Base-by-base conservation (phyloP, 2,113 vertebrate species). In the Eretmochelys imbricata region DNA sequence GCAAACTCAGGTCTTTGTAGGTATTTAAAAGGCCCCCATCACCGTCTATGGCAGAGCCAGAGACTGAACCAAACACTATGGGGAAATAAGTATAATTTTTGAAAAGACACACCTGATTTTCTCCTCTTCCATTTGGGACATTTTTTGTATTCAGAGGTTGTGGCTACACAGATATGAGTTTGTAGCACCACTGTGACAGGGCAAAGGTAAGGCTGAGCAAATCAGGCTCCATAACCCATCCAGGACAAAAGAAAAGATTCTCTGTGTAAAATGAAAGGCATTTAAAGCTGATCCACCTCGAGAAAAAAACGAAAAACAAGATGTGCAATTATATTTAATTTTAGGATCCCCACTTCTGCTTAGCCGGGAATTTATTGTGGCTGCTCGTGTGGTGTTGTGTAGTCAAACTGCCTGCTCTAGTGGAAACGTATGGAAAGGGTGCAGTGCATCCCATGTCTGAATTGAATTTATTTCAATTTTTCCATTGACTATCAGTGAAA, bases 171-270 rank as follows among this genome's bases (percentile, higher is more conserved):
- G 11, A 11, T 38, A 0, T 0, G 80, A 50, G 35, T 8, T 54
- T 51, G 29, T 29, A 1, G 2, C 83, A 65, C 2, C 83, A 48
- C 10, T n/a, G 88, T 8, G 59, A 78, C 4, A 2, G 9, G 10
- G 19, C 6, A 5, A 75, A 42, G 11, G 10, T 25, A 20, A 3
- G 3, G 17, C 42, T 69, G 48, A 72, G 80, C 17, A 89, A 91
- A 84, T 10, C 2, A n/a, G 53, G 42, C 49, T 54, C 85, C 0
- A 0, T 2, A 5, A 22, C 54, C 79, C 8, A 25, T 2, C 14
- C 57, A 85, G 16, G 3, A 55, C 14, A 51, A 94, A 42, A 24
- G 4, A 25, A 80, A 20, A 4, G 25, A 4, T 53, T 2, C 2
- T 3, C 48, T 25, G 90, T 46, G 22, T 16, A 35, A 49, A 31